Evolutionary conservation across 1,140 invertebrate genomes (phyloP).

Genomic region (Harpegnathos saltator): DNA sequence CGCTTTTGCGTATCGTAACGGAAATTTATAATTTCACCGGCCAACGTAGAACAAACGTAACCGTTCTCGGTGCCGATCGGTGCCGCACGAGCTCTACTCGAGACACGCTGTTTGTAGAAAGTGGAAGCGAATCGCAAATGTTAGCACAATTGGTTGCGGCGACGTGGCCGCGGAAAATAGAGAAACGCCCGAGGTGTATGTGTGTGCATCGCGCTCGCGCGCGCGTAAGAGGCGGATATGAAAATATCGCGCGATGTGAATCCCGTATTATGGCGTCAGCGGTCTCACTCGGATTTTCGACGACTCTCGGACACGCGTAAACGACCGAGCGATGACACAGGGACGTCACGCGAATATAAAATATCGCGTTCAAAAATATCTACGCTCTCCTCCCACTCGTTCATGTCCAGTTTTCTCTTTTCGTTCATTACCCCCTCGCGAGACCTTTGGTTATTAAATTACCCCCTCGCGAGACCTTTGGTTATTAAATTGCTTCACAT

Average conservation of each 20-base stretch:
- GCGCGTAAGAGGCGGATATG: conserved; percentile 4
- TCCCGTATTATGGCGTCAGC: background rate
- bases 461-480: too few species aligned
- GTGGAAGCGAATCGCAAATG: conserved; percentile 55
- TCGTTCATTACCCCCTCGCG: too few species aligned
- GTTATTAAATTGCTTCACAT: too few species aligned
- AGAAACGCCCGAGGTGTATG: conserved; percentile 30
- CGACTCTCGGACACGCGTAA: background rate
- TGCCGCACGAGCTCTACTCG: background rate
- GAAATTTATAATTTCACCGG: conserved; percentile 32
- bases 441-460: too few species aligned
- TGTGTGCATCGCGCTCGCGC: background rate
- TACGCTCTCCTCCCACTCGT: too few species aligned
- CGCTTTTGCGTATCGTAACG: conserved; percentile 2
- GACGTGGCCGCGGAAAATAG: conserved; percentile 53
- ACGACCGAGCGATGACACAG: background rate
- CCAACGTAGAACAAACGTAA: conserved; percentile 1
- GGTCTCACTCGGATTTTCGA: background rate
- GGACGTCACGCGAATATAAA: background rate
- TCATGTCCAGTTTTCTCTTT: too few species aligned
- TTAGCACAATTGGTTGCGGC: conserved; percentile 53
- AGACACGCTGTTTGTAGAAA: conserved; percentile 56
- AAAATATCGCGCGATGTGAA: conserved; percentile 16
- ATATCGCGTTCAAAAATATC: background rate
- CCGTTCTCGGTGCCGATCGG: conserved; percentile 2